These are phyloP conservation scores for Hippocampus guttulatus DNA, from an alignment of 2,113 vertebrate species.

Conservation along the genomic window DNA sequence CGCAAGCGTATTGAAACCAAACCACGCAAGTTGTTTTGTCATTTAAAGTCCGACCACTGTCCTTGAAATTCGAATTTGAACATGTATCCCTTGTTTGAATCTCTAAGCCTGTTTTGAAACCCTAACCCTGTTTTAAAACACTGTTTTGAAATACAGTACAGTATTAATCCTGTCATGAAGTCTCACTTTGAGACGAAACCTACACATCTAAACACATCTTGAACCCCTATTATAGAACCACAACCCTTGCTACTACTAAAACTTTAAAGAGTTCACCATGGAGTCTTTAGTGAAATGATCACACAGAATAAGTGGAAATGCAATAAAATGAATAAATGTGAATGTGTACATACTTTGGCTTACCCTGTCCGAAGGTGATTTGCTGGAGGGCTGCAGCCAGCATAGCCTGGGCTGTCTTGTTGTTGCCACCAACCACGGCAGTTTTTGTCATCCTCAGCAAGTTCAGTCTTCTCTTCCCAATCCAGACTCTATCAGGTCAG, in stretches of 20 bases:
- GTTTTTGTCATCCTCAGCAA: conserved; percentile 79
- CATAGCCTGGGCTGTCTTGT: conserved; percentile 81
- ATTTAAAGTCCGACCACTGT: too few species aligned
- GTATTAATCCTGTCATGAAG: too few species aligned
- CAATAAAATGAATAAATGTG: background rate
- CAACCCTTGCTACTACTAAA: too few species aligned
- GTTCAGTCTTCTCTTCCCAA: conserved; percentile 79
- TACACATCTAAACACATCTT: too few species aligned
- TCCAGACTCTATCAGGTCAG: conserved; percentile 83
- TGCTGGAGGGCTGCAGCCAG: conserved; percentile 84
- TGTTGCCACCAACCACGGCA: conserved; percentile 78
- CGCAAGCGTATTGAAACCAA: background rate
- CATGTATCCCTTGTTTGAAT: background rate
- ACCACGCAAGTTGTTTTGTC: background rate
- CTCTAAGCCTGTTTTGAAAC: too few species aligned
- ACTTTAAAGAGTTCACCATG: background rate
- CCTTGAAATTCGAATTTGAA: background rate
- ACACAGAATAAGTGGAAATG: background rate
- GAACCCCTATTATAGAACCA: too few species aligned
- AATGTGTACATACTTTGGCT: background rate
- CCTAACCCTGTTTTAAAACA: background rate
- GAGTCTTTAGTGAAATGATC: background rate
- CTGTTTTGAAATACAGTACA: too few species aligned
- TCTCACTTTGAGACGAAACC: too few species aligned
- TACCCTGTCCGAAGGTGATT: conserved; percentile 74